Percentiles rank a stretch among this genome's conserved stretches.
Evolutionary conservation across 1,140 invertebrate species (phyloP).

Genomic region (Pemphigus obesinymphae): DNA sequence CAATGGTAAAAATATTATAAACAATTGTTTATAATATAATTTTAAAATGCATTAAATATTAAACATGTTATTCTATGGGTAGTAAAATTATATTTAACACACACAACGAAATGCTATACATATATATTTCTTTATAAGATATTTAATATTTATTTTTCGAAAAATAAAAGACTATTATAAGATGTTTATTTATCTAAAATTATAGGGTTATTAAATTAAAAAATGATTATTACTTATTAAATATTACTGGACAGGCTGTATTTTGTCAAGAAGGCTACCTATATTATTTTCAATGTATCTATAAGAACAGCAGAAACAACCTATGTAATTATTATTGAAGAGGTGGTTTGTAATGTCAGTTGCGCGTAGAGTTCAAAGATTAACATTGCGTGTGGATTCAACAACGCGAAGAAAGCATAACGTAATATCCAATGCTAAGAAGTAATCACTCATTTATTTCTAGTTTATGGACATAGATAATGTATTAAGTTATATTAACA

Average conservation of each 20-base stretch:
- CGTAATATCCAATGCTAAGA: conserved; percentile 1
- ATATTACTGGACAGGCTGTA: background rate
- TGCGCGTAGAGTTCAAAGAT: conserved; percentile 29
- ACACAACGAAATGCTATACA: too few relatives aligned
- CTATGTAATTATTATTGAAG: conserved; percentile 9
- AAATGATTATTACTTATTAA: background rate
- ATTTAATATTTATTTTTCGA: background rate
- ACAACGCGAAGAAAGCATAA: conserved; percentile 38
- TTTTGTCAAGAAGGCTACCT: background rate
- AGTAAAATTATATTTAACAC: too few relatives aligned
- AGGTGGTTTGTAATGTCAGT: conserved; percentile 5
- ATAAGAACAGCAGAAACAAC: background rate
- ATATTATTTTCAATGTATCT: background rate
- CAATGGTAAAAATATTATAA: too few relatives aligned
- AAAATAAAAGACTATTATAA: background rate
- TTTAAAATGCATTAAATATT: too few relatives aligned
- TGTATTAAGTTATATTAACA: background rate
- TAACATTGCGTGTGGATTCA: conserved; percentile 35
- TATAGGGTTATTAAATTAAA: background rate
- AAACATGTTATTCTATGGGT: too few relatives aligned
- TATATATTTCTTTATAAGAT: background rate
- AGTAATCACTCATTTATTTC: conserved; percentile 22
- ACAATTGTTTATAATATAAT: too few relatives aligned
- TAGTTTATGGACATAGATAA: conserved; percentile 10
- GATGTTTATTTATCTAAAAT: background rate